Percentiles rank a stretch among this genome's conserved stretches.
These are phyloP conservation scores for Eubasilissa splendida DNA, from an alignment of 2,888 invertebrate genomes.

Conservation along the genomic window DNA sequence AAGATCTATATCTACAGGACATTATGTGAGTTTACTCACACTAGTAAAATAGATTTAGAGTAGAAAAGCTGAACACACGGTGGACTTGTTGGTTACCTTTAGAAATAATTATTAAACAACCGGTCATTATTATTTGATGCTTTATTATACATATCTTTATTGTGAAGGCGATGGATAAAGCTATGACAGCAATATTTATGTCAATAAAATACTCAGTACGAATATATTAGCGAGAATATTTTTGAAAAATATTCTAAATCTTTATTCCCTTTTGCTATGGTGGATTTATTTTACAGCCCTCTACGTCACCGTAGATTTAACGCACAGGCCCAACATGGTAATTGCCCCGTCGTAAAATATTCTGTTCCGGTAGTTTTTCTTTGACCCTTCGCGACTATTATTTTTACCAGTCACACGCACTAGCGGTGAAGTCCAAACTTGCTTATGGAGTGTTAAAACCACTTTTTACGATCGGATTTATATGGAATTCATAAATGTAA, in stretches of 20 bases:
- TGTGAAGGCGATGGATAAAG: too few relatives aligned
- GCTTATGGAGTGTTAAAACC: slow-evolving; percentile 3
- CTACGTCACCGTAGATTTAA: background rate
- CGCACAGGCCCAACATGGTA: slow-evolving; percentile 39
- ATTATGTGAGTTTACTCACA: background rate
- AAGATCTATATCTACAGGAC: slow-evolving; percentile 1
- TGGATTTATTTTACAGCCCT: background rate
- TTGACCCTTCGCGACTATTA: slow-evolving; percentile 37
- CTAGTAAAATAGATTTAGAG: background rate
- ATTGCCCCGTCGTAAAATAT: slow-evolving; percentile 51
- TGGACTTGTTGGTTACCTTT: too few relatives aligned
- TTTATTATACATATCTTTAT: too few relatives aligned
- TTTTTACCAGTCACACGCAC: background rate
- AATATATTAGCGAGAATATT: too few relatives aligned
- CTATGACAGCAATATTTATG: too few relatives aligned
- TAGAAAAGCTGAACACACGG: too few relatives aligned
- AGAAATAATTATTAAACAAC: too few relatives aligned
- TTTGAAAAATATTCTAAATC: too few relatives aligned
- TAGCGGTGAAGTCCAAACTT: slow-evolving; percentile 24
- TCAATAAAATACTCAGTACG: too few relatives aligned
- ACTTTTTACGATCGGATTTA: slow-evolving; percentile 9
- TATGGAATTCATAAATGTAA: slow-evolving; percentile 19
- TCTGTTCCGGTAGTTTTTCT: slow-evolving; percentile 51
- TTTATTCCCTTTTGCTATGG: too few relatives aligned
- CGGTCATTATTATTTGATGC: too few relatives aligned